phyloP scores from a whole-genome alignment of 2,113 vertebrate genomes.

The Charadrius vociferus region DNA sequence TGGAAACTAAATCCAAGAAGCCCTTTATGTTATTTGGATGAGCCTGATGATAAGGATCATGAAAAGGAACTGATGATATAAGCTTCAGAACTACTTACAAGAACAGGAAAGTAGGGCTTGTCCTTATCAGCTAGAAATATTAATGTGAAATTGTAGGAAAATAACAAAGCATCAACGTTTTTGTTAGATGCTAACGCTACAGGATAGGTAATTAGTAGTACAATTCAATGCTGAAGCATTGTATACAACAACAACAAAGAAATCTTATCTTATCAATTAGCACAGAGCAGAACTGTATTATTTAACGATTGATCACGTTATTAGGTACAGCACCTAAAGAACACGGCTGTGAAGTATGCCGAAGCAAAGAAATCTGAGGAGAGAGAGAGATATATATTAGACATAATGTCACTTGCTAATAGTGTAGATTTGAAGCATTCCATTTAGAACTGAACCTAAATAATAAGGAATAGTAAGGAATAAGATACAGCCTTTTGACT shows the following conservation, averaged over 20 bases:
- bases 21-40: not conserved
- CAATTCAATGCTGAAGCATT: not conserved
- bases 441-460: not conserved
- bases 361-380: not conserved
- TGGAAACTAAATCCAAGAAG: not conserved
- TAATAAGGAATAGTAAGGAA: not conserved
- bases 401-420: not conserved
- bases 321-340: not conserved
- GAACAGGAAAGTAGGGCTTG: not conserved
- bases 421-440: not conserved
- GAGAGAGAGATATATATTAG: not conserved
- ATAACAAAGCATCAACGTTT: not conserved
- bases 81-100: not conserved
- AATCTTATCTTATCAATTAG: not conserved
- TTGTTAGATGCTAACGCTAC: not conserved
- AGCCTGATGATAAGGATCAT: not conserved
- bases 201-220: not conserved
- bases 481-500: not conserved
- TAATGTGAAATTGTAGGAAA: not conserved
- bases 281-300: not conserved
- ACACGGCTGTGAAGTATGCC: not conserved
- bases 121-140: not conserved
- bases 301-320: not conserved
- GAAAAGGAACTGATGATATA: not conserved
- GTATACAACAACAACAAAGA: not conserved